These are phyloP conservation scores for Pseudorectes ferrugineus DNA, from an alignment of 2,113 vertebrate genomes.

Conservation along the genomic window DNA sequence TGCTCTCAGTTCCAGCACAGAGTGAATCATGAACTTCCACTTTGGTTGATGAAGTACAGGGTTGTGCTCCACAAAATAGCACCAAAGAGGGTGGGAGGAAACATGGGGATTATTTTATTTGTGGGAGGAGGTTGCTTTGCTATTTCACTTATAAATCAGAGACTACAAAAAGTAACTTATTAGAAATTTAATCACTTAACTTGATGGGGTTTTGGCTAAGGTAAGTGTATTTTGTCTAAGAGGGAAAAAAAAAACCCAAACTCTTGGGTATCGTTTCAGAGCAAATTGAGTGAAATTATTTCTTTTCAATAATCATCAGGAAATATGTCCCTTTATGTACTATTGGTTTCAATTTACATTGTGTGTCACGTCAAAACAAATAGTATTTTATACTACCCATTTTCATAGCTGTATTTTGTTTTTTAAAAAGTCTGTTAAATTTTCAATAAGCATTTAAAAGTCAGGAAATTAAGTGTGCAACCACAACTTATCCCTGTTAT, in stretches of 20 bases:
- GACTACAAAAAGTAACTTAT: neutral
- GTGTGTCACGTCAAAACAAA: neutral
- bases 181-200: neutral
- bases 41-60: neutral
- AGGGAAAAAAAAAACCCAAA: rapidly evolving
- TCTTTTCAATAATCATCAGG: neutral
- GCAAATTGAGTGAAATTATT: neutral
- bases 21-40: neutral
- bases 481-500: neutral
- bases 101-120: neutral
- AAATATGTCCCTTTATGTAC: neutral
- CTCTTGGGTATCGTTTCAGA: neutral
- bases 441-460: neutral
- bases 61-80: neutral
- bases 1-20: neutral
- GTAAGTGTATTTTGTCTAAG: neutral
- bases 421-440: neutral
- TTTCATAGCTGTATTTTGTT: neutral
- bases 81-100: neutral
- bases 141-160: neutral
- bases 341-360: neutral
- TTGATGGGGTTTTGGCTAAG: neutral
- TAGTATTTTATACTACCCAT: neutral
- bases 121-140: neutral
- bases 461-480: neutral